Conservation (phyloP, 2,797 vertebrate genomes). For the Typhlichthys eigenmanni region DNA sequence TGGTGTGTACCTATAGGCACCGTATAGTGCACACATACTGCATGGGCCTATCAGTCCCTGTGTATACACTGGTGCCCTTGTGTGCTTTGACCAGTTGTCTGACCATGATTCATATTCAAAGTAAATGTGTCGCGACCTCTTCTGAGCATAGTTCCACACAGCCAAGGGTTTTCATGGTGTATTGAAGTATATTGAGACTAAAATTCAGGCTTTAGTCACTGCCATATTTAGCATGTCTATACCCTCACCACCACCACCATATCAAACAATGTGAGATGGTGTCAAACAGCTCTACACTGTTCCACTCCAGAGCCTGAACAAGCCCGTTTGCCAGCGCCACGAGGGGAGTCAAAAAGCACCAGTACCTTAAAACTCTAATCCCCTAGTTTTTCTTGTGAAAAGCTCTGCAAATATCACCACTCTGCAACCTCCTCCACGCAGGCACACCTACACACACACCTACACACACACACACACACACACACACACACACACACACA, state of each 20-base stretch:
- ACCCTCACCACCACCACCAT: constrained; percentile 5
- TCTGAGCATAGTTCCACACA: no score
- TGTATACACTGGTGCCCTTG: no score
- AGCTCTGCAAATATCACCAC: constrained; percentile 45
- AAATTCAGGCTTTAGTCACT: constrained; percentile 9
- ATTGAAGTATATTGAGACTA: no score
- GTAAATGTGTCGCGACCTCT: no score
- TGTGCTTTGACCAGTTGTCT: no score
- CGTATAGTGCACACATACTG: no score
- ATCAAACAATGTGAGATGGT: constrained; percentile 33
- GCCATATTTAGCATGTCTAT: constrained; percentile 16
- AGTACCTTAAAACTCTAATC: constrained; percentile 53
- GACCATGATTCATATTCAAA: no score
- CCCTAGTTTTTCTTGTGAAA: constrained; percentile 58
- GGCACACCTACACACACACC: not conserved
- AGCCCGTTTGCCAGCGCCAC: constrained; percentile 13
- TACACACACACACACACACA: not conserved
- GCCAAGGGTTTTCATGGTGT: no score
- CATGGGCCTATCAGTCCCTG: no score
- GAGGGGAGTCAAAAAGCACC: constrained; percentile 13
- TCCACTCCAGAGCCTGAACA: constrained; percentile 21
- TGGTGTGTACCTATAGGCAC: no score
- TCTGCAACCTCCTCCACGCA: constrained; percentile 6
- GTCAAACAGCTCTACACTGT: constrained; percentile 14
- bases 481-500: not conserved